Percentiles rank a stretch among this genome's conserved stretches.
These are phyloP conservation scores for Heliconius charithonia DNA, from an alignment of 2,888 invertebrate species.

Conservation along the genomic window DNA sequence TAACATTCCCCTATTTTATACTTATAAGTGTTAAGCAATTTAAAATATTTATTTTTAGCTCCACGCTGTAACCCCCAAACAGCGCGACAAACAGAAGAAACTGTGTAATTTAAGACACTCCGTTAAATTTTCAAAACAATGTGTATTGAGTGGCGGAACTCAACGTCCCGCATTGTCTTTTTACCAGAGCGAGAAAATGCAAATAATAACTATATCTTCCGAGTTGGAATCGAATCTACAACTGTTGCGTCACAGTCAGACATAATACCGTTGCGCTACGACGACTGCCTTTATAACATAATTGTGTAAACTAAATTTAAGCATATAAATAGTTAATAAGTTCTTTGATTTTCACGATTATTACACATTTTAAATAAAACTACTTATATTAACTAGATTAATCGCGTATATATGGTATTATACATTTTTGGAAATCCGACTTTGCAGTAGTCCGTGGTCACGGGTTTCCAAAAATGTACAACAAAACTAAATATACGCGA, in stretches of 20 bases:
- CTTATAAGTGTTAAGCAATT: not conserved
- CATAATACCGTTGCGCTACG: not conserved
- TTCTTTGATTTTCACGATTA: too few relatives aligned
- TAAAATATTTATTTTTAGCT: not conserved
- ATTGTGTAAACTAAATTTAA: not conserved
- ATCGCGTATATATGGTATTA: too few relatives aligned
- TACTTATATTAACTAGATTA: too few relatives aligned
- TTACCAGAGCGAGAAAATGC: not conserved
- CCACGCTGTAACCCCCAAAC: not conserved
- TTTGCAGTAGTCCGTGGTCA: too few relatives aligned
- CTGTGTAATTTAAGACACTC: not conserved
- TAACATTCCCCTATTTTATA: not conserved
- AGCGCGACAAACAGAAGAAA: too few relatives aligned
- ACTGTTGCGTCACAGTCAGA: not conserved
- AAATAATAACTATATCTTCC: not conserved
- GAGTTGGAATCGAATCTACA: not conserved
- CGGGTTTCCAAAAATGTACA: too few relatives aligned
- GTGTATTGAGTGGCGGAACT: not conserved
- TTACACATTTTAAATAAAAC: too few relatives aligned
- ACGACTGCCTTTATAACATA: not conserved
- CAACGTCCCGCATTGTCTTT: not conserved
- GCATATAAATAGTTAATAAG: constrained; percentile 7
- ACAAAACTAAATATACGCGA: too few relatives aligned
- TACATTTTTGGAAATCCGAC: too few relatives aligned
- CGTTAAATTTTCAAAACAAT: not conserved